These are phyloP conservation scores for Athalia rosae DNA, from an alignment of 2,888 invertebrate species.

Conservation along the genomic window DNA sequence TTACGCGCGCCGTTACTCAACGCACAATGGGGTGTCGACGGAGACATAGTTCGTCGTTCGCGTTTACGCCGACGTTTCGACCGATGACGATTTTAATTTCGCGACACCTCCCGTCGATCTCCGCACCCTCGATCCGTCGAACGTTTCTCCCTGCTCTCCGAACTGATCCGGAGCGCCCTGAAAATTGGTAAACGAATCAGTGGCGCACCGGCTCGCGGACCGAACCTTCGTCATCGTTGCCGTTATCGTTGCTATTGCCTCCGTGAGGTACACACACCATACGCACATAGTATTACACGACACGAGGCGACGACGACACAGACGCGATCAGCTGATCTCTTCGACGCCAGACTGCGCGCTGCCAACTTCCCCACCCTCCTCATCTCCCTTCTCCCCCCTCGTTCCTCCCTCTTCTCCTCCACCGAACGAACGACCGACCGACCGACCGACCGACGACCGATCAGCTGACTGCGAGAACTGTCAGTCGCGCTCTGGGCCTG, in stretches of 20 bases:
- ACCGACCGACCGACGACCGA: conserved; percentile 56
- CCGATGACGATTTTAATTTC: too few relatives aligned
- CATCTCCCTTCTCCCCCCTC: conserved; percentile 51
- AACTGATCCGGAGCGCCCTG: too few relatives aligned
- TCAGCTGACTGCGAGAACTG: conserved; percentile 69
- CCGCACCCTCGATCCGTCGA: too few relatives aligned
- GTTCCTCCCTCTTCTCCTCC: conserved; percentile 45
- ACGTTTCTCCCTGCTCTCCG: too few relatives aligned
- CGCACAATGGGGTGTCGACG: too few relatives aligned
- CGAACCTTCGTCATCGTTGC: too few relatives aligned
- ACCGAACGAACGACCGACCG: conserved; percentile 14
- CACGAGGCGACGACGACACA: conserved; percentile 34
- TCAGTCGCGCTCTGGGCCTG: conserved; percentile 64
- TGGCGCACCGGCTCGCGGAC: too few relatives aligned
- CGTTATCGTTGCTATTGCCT: background rate
- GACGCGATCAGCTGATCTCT: conserved; percentile 48
- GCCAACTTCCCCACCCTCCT: conserved; percentile 63
- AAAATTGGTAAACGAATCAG: too few relatives aligned
- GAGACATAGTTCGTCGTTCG: too few relatives aligned
- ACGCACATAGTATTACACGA: conserved; percentile 14
- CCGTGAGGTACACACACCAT: background rate
- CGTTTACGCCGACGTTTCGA: too few relatives aligned
- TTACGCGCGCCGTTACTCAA: too few relatives aligned
- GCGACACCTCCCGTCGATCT: too few relatives aligned
- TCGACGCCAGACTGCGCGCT: conserved; percentile 69